These are phyloP conservation scores for Cantharis flavilabris DNA, from an alignment of 2,888 invertebrate species.

Conservation along the genomic window DNA sequence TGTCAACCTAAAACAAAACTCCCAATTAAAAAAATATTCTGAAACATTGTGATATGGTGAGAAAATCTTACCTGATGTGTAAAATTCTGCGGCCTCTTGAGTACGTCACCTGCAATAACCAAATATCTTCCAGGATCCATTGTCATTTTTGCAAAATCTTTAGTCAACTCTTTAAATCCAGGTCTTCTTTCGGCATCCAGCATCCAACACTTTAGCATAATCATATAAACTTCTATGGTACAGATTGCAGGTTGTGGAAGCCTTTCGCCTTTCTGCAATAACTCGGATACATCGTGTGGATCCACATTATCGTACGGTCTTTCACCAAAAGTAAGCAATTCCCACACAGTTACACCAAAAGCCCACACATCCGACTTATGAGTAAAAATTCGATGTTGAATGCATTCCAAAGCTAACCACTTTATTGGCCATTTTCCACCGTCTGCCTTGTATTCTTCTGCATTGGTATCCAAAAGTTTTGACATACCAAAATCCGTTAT, in stretches of 20 bases:
- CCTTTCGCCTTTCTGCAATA: slow-evolving; percentile 92
- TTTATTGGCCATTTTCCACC: slow-evolving; percentile 99
- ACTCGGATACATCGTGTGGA: slow-evolving; percentile 89
- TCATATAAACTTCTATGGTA: slow-evolving; percentile 95
- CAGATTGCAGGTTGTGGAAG: slow-evolving; percentile 92
- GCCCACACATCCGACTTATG: slow-evolving; percentile 99
- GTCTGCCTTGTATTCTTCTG: slow-evolving; percentile 94
- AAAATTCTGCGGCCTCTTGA: slow-evolving; percentile 75
- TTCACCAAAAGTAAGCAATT: slow-evolving; percentile 92
- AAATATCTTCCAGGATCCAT: slow-evolving; percentile 95
- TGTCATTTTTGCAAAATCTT: slow-evolving; percentile 94
- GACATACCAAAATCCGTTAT: slow-evolving; percentile 99
- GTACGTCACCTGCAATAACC: slow-evolving; percentile 89
- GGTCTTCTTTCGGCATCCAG: slow-evolving; percentile 93
- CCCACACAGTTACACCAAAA: slow-evolving; percentile 99
- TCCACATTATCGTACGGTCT: slow-evolving; percentile 92
- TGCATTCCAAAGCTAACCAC: slow-evolving; percentile 97
- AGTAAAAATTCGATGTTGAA: slow-evolving; percentile 93
- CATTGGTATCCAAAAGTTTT: slow-evolving; percentile 90
- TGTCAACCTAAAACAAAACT: slow-evolving; percentile 42
- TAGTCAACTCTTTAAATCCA: slow-evolving; percentile 88
- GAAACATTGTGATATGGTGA: not conserved
- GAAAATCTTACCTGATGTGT: slow-evolving; percentile 27
- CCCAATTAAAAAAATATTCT: not conserved
- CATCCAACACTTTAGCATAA: slow-evolving; percentile 98